phyloP scores from a whole-genome alignment of 1,140 invertebrate species.

The Zaprionus gabonicus region DNA sequence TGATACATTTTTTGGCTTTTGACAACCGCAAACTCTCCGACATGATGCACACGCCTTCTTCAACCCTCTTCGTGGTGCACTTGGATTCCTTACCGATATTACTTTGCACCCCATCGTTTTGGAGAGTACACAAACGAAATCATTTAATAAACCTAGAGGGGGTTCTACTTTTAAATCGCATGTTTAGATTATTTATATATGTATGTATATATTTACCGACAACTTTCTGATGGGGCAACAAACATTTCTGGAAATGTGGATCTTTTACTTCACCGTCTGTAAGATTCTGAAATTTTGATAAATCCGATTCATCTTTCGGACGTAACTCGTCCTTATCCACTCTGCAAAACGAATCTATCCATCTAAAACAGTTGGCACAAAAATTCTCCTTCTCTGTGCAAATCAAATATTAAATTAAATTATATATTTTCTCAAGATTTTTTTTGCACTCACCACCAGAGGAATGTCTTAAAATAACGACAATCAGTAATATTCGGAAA shows the following conservation, averaged over 20 bases:
- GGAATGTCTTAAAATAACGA: not conserved
- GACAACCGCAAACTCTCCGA: not conserved
- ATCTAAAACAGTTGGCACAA: slow-evolving; percentile 4
- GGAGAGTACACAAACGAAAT: not conserved
- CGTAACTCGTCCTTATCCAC: not conserved
- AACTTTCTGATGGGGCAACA: not conserved
- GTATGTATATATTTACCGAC: slow-evolving; percentile 1
- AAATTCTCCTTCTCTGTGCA: not conserved
- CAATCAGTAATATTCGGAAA: not conserved
- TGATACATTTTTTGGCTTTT: not conserved
- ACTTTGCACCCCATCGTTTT: not conserved
- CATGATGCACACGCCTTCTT: not conserved
- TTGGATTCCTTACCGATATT: not conserved
- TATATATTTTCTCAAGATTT: not conserved
- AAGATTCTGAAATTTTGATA: not conserved
- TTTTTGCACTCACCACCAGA: not conserved
- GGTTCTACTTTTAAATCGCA: too few species aligned
- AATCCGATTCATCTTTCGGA: not conserved
- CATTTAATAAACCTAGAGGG: not conserved
- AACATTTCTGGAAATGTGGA: not conserved
- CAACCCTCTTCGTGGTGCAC: not conserved
- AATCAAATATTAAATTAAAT: too few species aligned
- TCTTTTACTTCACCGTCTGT: not conserved
- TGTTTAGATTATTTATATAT: too few species aligned
- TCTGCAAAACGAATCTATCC: not conserved